Percentiles rank a stretch among this genome's conserved stretches.
These are phyloP conservation scores for Phalera bucephala DNA, from an alignment of 2,888 invertebrate genomes.

Conservation along the genomic window DNA sequence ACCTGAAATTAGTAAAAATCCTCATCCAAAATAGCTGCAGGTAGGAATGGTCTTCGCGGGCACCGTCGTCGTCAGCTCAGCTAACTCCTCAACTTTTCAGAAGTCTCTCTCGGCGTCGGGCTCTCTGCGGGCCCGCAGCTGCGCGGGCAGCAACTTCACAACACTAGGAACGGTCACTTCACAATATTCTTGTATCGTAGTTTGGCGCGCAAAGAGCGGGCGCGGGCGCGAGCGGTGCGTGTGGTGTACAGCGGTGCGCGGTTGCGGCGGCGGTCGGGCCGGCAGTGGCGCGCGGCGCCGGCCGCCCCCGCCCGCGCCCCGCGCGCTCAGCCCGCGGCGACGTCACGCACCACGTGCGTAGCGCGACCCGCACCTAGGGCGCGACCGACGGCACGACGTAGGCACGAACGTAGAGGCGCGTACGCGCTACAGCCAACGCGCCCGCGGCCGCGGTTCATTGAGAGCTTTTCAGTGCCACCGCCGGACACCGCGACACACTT, in stretches of 20 bases:
- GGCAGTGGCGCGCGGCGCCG: conserved; percentile 5
- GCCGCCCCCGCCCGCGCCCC: conserved; percentile 5
- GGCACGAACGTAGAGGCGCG: too few relatives aligned
- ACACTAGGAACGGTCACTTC: conserved; percentile 17
- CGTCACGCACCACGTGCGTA: neutral
- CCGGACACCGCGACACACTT: too few relatives aligned
- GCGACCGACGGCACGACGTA: neutral
- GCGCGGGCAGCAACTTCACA: conserved; percentile 12
- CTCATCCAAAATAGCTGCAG: neutral
- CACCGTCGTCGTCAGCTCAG: neutral
- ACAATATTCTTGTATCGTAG: conserved; percentile 3
- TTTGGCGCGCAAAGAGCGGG: neutral
- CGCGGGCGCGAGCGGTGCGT: neutral
- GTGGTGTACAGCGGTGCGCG: neutral
- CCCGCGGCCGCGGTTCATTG: too few relatives aligned
- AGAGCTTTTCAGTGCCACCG: too few relatives aligned
- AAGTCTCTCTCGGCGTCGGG: too few relatives aligned
- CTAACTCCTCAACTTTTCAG: conserved; percentile 9
- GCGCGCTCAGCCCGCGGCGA: neutral
- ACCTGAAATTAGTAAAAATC: neutral
- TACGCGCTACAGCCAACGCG: too few relatives aligned
- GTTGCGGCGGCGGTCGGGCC: conserved; percentile 8
- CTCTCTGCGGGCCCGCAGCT: too few relatives aligned
- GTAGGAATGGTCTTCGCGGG: neutral
- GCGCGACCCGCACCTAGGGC: neutral